phyloP scores from a whole-genome alignment of 2,888 invertebrate genomes.

The Bugulina stolonifera region DNA sequence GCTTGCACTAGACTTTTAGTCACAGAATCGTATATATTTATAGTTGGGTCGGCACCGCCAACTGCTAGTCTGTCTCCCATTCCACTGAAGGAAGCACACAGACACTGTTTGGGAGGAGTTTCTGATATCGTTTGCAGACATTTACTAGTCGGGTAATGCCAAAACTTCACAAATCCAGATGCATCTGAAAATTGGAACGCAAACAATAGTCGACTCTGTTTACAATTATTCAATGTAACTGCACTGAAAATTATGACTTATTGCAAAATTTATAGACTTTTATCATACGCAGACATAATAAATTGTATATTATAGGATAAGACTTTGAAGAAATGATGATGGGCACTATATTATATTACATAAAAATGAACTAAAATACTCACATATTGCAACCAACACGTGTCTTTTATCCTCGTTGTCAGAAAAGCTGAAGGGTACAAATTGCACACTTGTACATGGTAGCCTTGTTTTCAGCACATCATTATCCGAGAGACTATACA shows the following conservation, averaged over 20 bases:
- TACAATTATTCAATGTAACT: too few relatives aligned
- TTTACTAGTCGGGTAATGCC: constrained; percentile 48
- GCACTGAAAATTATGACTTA: too few relatives aligned
- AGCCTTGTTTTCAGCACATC: constrained; percentile 38
- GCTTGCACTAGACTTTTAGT: constrained; percentile 42
- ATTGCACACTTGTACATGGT: constrained; percentile 48
- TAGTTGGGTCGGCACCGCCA: constrained; percentile 43
- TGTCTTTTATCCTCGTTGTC: constrained; percentile 37
- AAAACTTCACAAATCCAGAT: constrained; percentile 48
- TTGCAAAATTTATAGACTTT: too few relatives aligned
- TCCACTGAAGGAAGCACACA: constrained; percentile 40
- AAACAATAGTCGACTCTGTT: too few relatives aligned
- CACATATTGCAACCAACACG: constrained; percentile 47
- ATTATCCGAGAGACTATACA: constrained; percentile 43
- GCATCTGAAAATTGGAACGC: constrained; percentile 46
- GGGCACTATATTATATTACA: too few relatives aligned
- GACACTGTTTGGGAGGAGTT: constrained; percentile 34
- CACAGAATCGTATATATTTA: constrained; percentile 47
- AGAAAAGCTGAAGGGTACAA: constrained; percentile 34
- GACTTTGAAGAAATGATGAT: too few relatives aligned
- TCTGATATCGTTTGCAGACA: constrained; percentile 40
- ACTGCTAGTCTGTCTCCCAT: constrained; percentile 41
- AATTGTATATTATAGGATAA: too few relatives aligned
- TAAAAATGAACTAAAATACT: too few relatives aligned
- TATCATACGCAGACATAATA: too few relatives aligned